phyloP scores from a whole-genome alignment of 2,113 vertebrate species.

The Trematomus loennbergii region DNA sequence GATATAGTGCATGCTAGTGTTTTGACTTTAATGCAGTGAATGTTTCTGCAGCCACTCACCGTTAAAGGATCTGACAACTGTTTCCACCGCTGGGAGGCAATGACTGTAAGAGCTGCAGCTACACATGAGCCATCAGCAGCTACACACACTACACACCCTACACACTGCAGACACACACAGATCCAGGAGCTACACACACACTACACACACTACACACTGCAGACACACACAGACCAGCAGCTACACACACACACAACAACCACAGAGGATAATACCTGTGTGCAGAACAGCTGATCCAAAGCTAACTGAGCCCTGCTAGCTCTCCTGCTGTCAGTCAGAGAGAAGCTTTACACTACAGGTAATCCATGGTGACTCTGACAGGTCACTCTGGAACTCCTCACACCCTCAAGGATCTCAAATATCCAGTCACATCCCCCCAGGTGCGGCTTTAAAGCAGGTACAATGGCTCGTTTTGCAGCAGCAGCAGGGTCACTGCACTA shows the following conservation, averaged over 20 bases:
- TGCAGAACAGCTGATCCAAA: constrained; percentile 55
- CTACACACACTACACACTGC: constrained; percentile 3
- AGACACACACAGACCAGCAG: constrained; percentile 9
- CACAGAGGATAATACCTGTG: constrained; percentile 69
- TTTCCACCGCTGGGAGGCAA: constrained; percentile 81
- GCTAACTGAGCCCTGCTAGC: constrained; percentile 68
- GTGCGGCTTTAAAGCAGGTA: constrained; percentile 24
- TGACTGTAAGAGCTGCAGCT: constrained; percentile 66
- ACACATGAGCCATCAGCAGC: constrained; percentile 76
- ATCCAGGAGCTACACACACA: constrained; percentile 48
- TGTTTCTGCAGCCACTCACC: constrained; percentile 58
- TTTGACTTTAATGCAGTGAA: no score
- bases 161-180: constrained; percentile 23
- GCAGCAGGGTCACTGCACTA: constrained; percentile 28
- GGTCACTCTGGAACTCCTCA: constrained; percentile 8
- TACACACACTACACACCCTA: constrained; percentile 44
- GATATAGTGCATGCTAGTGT: no score
- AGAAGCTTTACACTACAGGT: constrained; percentile 35
- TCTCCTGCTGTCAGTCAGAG: constrained; percentile 58
- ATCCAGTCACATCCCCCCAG: constrained; percentile 11
- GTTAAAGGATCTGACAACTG: constrained; percentile 77
- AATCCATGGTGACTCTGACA: constrained; percentile 58
- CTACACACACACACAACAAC: constrained; percentile 50
- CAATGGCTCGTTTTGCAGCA: constrained; percentile 46
- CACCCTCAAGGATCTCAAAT: not conserved